Conservation (phyloP, 2,113 vertebrate species). For the Notothenia rossii region DNA sequence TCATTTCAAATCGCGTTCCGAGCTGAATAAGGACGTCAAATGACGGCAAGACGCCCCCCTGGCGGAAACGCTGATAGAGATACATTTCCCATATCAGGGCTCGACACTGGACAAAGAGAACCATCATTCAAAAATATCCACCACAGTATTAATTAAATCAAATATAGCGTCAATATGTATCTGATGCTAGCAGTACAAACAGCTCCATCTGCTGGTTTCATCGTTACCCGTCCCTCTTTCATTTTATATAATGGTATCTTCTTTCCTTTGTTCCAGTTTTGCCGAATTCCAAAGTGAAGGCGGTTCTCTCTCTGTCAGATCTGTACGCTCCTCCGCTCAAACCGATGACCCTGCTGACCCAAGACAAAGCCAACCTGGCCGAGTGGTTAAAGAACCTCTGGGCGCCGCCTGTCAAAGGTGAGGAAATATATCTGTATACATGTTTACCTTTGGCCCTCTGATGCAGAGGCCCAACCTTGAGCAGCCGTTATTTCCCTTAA, state of each 20-base stretch:
- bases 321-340: slow-evolving; percentile 77
- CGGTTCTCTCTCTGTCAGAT: slow-evolving; percentile 56
- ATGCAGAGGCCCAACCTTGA: too few relatives aligned
- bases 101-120: too few relatives aligned
- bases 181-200: not conserved
- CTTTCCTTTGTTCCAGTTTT: slow-evolving; percentile 57
- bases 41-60: too few relatives aligned
- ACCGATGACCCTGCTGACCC: slow-evolving; percentile 64
- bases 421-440: not conserved
- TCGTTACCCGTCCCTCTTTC: not conserved
- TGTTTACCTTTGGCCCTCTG: too few relatives aligned
- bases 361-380: slow-evolving; percentile 73
- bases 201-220: not conserved
- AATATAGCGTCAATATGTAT: too few relatives aligned
- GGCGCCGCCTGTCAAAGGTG: slow-evolving; percentile 61
- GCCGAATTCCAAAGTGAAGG: slow-evolving; percentile 1
- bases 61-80: too few relatives aligned
- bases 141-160: too few relatives aligned
- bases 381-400: slow-evolving; percentile 79
- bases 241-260: not conserved
- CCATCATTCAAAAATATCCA: too few relatives aligned
- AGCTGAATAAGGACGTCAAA: too few relatives aligned
- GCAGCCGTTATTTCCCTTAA: too few relatives aligned
- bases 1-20: too few relatives aligned
- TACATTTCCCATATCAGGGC: too few relatives aligned